These are phyloP conservation scores for Octonoba sinensis DNA, from an alignment of 2,888 invertebrate species.

Conservation along the genomic window DNA sequence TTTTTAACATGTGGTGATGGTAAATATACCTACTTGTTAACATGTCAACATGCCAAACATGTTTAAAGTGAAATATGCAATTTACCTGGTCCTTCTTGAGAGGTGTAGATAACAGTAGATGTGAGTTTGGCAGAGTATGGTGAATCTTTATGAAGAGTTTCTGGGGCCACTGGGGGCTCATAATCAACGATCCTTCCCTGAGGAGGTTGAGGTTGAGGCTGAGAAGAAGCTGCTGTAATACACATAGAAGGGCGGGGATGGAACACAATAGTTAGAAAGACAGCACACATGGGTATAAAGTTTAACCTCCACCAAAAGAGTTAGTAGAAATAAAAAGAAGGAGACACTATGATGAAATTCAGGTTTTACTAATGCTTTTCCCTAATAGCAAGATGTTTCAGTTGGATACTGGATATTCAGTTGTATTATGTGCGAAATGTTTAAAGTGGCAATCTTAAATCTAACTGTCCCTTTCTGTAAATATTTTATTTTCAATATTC, in stretches of 20 bases:
- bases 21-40: too few species aligned
- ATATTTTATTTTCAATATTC: too few species aligned
- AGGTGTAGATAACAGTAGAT: constrained; percentile 88
- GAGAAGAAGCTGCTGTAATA: constrained; percentile 51
- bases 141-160: constrained; percentile 61
- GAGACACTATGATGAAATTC: neutral
- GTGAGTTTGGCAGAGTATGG: constrained; percentile 66
- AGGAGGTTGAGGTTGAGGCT: constrained; percentile 49
- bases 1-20: too few species aligned
- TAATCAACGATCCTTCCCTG: constrained; percentile 50
- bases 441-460: too few species aligned
- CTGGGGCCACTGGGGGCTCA: constrained; percentile 40
- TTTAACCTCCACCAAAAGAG: constrained; percentile 43
- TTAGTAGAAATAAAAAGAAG: constrained; percentile 12
- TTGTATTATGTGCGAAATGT: too few species aligned
- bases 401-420: too few species aligned
- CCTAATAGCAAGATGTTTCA: too few species aligned
- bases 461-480: too few species aligned
- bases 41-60: too few species aligned
- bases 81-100: constrained; percentile 79
- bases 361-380: too few species aligned
- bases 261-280: constrained; percentile 40
- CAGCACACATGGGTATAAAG: constrained; percentile 41
- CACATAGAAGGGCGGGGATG: constrained; percentile 4
- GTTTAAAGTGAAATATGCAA: neutral